Evolutionary conservation across 2,888 invertebrate genomes (phyloP), one percentile per base, ranked within the genome.

Genomic region (Drosophila histrio): DNA sequence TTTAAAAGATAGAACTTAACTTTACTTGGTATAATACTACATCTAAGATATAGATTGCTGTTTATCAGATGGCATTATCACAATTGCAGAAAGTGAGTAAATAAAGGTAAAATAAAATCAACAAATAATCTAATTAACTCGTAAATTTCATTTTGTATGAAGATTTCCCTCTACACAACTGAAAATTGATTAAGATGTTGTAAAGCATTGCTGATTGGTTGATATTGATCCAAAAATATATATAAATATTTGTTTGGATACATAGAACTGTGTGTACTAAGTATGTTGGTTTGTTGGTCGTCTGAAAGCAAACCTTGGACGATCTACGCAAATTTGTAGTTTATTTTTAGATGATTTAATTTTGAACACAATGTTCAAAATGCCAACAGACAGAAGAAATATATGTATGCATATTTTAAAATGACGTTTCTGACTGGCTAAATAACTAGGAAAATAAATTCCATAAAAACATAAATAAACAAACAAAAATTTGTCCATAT

Each of bases 311-410:
- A 75, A 72, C 60, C 59, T 79, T 81, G 82, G 24, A 57, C 67
- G 79, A 68, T 43, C 80, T 73, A 73, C 77, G 84, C 77, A 76
- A 83, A 67, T 64, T 58, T 64, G 47, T 3, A 24, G 15, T 43
- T 56, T 79, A 83, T 79, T 84, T 79, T 74, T 80, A 73, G 81
- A 41, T 11, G 19, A 44, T 59, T 56, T 68, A 64, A 28, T 38
- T 53, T 49, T 21, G 9, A 46, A 56, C 32, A 50, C n/a, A 5
- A 39, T 21, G 34, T 26, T 26, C 22, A 8, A 43, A 41, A 34
- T 39, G 7, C 52, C n/a, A 30, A 62, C 15, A 39, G 32, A 13
- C 17, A 19, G n/a, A 38, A 26, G 15, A 62, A 8, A 47, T 38
- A 47, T 38, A 8, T 32, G 13, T 13, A 26, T n/a, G n/a, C 8